Conservation (phyloP, 2,888 invertebrate species). For the Kuschelorhynchus macadamiae region DNA sequence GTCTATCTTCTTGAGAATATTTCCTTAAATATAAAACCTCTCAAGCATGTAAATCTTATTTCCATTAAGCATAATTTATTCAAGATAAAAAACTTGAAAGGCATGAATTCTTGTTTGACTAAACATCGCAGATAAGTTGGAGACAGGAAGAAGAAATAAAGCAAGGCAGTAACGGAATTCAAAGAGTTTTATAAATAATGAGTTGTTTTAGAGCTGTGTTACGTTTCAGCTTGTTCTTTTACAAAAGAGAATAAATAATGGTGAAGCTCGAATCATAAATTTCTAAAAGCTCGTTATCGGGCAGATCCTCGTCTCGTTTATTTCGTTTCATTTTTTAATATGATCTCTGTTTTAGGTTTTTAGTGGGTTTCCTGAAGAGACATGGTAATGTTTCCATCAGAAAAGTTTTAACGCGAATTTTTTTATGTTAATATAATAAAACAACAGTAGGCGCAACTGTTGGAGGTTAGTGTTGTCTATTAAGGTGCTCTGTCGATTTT, state of each 20-base stretch:
- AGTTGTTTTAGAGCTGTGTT: constrained; percentile 30
- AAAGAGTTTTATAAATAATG: constrained; percentile 39
- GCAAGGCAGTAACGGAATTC: constrained; percentile 20
- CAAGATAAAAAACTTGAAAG: too few species aligned
- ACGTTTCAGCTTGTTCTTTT: constrained; percentile 29
- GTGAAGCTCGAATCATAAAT: constrained; percentile 32
- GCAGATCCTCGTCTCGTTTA: constrained; percentile 23
- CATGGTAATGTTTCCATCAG: too few species aligned
- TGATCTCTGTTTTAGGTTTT: not conserved
- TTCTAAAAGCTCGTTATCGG: constrained; percentile 31
- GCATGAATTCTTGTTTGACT: constrained; percentile 6
- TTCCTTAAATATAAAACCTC: too few species aligned
- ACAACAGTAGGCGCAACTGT: too few species aligned
- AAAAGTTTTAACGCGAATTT: too few species aligned
- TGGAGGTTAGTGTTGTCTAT: too few species aligned
- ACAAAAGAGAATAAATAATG: constrained; percentile 37
- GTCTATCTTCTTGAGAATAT: too few species aligned
- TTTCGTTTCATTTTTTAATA: not conserved
- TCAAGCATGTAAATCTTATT: too few species aligned
- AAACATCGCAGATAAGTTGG: constrained; percentile 18
- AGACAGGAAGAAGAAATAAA: constrained; percentile 25
- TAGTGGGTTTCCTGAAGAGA: not conserved
- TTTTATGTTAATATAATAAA: too few species aligned
- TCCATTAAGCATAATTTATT: too few species aligned
- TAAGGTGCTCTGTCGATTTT: too few species aligned